Percentiles rank a stretch among this genome's conserved stretches.
Conservation (phyloP, 2,113 vertebrate species). For the Eonycteris spelaea region DNA sequence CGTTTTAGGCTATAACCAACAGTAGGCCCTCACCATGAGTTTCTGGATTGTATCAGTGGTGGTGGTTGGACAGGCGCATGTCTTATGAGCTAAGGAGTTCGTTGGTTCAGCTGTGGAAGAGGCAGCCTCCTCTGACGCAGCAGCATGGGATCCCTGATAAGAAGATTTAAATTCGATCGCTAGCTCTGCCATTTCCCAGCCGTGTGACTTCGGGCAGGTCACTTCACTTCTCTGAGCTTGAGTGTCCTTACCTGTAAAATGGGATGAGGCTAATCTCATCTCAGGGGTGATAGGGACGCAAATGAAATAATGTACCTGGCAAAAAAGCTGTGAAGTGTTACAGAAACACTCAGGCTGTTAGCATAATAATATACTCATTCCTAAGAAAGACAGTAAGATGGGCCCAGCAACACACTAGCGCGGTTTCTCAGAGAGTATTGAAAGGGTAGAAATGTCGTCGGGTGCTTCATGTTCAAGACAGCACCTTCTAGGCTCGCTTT, state of each 20-base stretch:
- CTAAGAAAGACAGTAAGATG: neutral
- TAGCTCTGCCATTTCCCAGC: neutral
- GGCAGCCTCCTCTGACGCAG: neutral
- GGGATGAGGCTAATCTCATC: neutral
- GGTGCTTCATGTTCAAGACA: neutral
- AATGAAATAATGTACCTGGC: neutral
- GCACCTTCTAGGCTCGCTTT: neutral
- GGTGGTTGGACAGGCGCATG: neutral
- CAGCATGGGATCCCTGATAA: too few species aligned
- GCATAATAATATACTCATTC: neutral
- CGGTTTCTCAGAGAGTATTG: neutral
- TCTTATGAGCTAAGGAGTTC: neutral
- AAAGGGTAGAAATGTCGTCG: accelerated
- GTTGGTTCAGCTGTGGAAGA: neutral
- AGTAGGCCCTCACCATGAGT: neutral
- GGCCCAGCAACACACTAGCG: neutral
- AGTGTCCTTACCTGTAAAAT: neutral
- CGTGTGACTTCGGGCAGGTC: neutral
- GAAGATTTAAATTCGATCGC: neutral
- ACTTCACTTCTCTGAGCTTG: neutral
- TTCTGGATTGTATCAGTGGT: neutral
- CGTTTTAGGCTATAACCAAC: neutral
- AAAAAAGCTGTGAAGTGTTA: neutral
- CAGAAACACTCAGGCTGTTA: neutral
- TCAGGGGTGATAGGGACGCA: neutral